Base-by-base conservation (phyloP, 1,140 invertebrate genomes). In the Lepidotrigona ventralis region DNA sequence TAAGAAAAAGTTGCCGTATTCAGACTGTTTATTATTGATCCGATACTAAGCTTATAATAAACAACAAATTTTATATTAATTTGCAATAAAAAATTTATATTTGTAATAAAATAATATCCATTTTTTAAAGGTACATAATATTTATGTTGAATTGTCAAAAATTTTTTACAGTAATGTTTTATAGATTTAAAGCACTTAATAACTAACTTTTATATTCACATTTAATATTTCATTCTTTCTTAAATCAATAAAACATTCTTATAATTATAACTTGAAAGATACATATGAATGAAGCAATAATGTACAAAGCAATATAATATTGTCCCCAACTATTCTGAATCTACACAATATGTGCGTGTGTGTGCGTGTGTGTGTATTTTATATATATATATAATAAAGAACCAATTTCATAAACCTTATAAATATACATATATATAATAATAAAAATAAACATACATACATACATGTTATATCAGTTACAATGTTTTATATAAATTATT, bases 201-300 rank as follows among this genome's bases (percentile, higher is more conserved):
- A 68, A 75, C 83, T 90, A 87, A 84, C 53, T 85, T 85, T 87
- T 64, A 87, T 85, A 85, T 83, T 75, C 72, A 81, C 74, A 88
- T 81, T 60, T 82, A 86, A 78, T 75, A 81, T 84, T 64, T 63
- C 70, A 46, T 1, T 69, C 15, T 39, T 56, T 56, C 68, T 79
- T 76, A 56, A 89, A 83, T 70, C 33, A 56, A 77, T 60, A 71
- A 81, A 60, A 77, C 72, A 76, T 56, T 74, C 77, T 66, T 58
- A 81, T 69, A 77, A 81, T 85, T 77, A 51, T 26, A 54, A 72
- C 60, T 66, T 70, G 54, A 77, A 74, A 53, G 19, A 70, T 69
- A 79, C 39, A 53, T 81, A 81, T 19, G 53, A 70, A 39, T 66
- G 66, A 79, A 33, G 84, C 84, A 66, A 26, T 83, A 87, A 86